Base-by-base conservation (phyloP, 2,888 invertebrate species). In the Laspeyria flexula region DNA sequence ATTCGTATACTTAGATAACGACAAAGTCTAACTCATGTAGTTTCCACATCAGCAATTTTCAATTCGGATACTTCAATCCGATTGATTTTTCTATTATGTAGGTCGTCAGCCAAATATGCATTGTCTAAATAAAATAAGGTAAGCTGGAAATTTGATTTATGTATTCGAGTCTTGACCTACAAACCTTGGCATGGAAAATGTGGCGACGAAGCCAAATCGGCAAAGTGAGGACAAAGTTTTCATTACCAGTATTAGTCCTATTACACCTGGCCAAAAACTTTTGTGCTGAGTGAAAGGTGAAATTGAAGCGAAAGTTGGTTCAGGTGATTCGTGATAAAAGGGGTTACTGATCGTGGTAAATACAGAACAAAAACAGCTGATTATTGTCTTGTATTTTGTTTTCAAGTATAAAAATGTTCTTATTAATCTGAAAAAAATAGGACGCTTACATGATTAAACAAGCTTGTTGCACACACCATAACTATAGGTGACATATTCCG, bases 171-270 rank as follows among this genome's bases (percentile, higher is more conserved):
- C 34, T 50, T 44, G 54, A 47, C 60, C 54, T 7, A 33, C n/a
- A 44, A 65, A 60, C 65, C 65, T 65, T 65, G 65, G 62, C 62
- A 47, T 53, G 40, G 18, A 13, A 35, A 12, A 21, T 12, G 27
- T 42, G 61, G 42, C 45, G 27, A 41, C 52, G 38, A 16, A 47
- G 52, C 50, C 54, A 64, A 64, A 56, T 53, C 43, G 3, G 9
- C 33, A 12, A 13, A 50, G 40, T 51, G 46, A 63, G 41, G 42
- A 56, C 56, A 56, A 53, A 53, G 52, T 31, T 44, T 33, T n/a
- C 16, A 43, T 16, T 25, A 33, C 25, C 15, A 25, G 16, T 25
- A 34, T 43, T 42, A 13, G 23, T n/a, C n/a, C 15, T 34, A 34
- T 34, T 34, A 34, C 34, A 34, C 34, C 34, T 34, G 34, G 34